Conservation (phyloP, 2,113 vertebrate species). For the Zosterops hypoxanthus region DNA sequence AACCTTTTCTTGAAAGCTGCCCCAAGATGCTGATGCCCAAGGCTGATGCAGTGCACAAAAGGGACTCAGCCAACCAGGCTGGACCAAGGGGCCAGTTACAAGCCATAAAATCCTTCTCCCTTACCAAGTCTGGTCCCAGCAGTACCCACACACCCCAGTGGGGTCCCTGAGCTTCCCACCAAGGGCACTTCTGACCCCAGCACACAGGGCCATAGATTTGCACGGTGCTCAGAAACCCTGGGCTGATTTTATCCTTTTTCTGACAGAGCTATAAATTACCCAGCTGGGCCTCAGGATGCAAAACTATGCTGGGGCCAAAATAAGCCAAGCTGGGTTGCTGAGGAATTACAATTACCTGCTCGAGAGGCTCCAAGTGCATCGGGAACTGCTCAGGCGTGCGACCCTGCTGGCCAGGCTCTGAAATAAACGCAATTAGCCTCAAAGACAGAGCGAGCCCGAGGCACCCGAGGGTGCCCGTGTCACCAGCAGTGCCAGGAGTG, state of each 20-base stretch:
- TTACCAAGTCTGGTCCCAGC: neutral
- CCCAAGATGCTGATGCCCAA: neutral
- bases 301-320: neutral
- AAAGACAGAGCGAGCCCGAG: neutral
- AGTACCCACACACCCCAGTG: neutral
- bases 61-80: neutral
- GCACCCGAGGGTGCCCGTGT: neutral
- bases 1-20: neutral
- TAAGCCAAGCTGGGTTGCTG: neutral
- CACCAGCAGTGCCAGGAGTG: rapidly evolving
- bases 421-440: neutral
- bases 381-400: neutral
- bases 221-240: neutral
- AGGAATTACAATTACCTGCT: constrained; percentile 19
- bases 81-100: neutral
- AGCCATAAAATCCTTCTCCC: neutral
- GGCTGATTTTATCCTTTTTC: neutral
- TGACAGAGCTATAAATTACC: neutral
- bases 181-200: neutral
- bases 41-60: neutral
- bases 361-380: rapidly evolving
- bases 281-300: neutral
- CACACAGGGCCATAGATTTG: neutral
- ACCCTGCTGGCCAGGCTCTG: neutral
- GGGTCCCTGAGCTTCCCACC: neutral